Base-by-base conservation (phyloP, 2,113 vertebrate genomes). In the Mungos mungo region DNA sequence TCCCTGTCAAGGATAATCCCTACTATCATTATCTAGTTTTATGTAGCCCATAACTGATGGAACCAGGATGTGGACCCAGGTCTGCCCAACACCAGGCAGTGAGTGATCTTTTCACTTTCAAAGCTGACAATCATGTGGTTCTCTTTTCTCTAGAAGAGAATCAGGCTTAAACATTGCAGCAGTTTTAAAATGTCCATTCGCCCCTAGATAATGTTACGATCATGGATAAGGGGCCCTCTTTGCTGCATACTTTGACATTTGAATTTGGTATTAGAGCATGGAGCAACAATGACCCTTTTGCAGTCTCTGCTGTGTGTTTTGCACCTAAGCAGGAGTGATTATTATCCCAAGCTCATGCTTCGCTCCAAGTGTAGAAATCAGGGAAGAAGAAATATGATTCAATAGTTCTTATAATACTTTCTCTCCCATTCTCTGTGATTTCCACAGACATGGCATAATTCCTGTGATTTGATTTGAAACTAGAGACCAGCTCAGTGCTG, bases 381-480 rank as follows among this genome's bases (percentile, higher is more conserved):
- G 63, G 57, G 92, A 76, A 47, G 88, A 87, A 93, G 82, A 93
- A 92, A 81, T 88, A 68, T 86, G 92, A 95, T 93, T 98, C 85
- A 66, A 3, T 87, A 60, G 90, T 81, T 96, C 88, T 95, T 89
- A 57, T 54, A 77, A 80, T 94, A 71, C 47, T 96, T 93, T 87
- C 76, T 97, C 25, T 93, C 47, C 29, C 45, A 31, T 94, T 96
- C 83, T 88, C 52, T 50, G 41, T 95, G 96, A 96, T 97, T 98
- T 97, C 93, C 93, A 95, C 91, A 87, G 94, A 91, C 93, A 35
- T 71, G 85, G 90, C 90, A 95, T 98, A 98, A 98, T 98, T 98
- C 96, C 97, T 93, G 84, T 96, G 97, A 98, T 98, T 97, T 96
- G 96, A 97, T 97, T 96, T 97, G 94, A 97, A 98, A 96, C 35